Percentiles rank a stretch among this genome's conserved stretches.
Evolutionary conservation across 2,797 vertebrate genomes (phyloP).

Genomic region (Enteromius trimaculatus): DNA sequence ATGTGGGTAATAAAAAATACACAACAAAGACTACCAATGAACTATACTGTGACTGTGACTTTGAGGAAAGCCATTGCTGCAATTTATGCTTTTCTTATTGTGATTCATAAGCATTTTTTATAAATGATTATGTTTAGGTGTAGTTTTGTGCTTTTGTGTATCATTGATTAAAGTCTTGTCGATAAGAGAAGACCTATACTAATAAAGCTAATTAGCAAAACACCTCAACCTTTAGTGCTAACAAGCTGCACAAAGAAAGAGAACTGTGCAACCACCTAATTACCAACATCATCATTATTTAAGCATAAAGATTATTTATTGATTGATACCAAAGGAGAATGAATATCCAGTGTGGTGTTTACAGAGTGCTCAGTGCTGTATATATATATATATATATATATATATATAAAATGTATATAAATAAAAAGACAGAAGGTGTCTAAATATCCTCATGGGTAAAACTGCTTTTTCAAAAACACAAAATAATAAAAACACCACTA

Average conservation of each 20-base stretch:
- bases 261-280: constrained; percentile 15
- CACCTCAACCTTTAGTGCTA: background rate
- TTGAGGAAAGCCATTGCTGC: constrained; percentile 7
- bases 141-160: background rate
- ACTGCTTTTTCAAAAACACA: too few relatives aligned
- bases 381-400: too few relatives aligned
- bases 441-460: too few relatives aligned
- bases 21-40: constrained; percentile 15
- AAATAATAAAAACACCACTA: too few relatives aligned
- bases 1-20: background rate
- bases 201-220: constrained; percentile 30
- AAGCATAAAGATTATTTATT: constrained; percentile 7
- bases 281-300: constrained; percentile 35
- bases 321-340: background rate
- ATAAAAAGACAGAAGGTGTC: too few relatives aligned
- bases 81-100: background rate
- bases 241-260: background rate
- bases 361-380: background rate
- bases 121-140: background rate
- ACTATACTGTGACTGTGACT: background rate
- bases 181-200: constrained; percentile 10
- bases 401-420: too few relatives aligned
- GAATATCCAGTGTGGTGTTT: background rate
- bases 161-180: background rate
- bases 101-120: background rate